Evolutionary conservation across 2,888 invertebrate genomes (phyloP).

Genomic region (Sinodicranocentrus sp.): DNA sequence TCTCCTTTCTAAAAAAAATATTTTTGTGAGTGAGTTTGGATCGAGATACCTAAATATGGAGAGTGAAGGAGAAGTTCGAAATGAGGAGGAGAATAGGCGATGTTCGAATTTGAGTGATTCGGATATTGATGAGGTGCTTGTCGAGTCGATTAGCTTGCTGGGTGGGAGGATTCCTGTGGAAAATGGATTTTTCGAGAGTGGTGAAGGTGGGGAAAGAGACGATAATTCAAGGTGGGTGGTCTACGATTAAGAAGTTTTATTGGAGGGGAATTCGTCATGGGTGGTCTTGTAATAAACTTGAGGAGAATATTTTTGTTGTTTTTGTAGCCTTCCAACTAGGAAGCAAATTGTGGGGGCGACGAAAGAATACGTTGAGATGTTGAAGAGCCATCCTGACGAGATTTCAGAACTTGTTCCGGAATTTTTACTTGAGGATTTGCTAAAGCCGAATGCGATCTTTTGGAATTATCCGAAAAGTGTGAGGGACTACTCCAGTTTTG

Average conservation of each 20-base stretch:
- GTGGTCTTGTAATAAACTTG: too few relatives aligned
- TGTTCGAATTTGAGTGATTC: not conserved
- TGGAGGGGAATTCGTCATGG: not conserved
- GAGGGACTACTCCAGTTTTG: not conserved
- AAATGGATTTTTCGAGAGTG: not conserved
- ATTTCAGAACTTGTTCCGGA: slow-evolving; percentile 5
- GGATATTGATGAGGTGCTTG: slow-evolving; percentile 1
- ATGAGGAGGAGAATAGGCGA: too few relatives aligned
- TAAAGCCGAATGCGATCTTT: not conserved
- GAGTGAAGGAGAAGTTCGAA: too few relatives aligned
- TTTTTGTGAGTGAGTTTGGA: too few relatives aligned
- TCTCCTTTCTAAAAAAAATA: too few relatives aligned
- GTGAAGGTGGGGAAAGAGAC: not conserved
- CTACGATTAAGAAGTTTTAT: not conserved
- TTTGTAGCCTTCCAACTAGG: slow-evolving; percentile 13
- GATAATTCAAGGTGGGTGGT: not conserved
- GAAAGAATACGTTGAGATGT: not conserved
- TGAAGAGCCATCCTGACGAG: not conserved
- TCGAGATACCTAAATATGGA: too few relatives aligned
- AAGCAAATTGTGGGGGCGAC: slow-evolving; percentile 24
- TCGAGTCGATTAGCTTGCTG: not conserved
- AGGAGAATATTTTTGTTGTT: not conserved
- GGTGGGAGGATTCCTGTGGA: not conserved
- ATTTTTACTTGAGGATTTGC: not conserved
- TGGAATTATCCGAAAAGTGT: slow-evolving; percentile 17